A percentile compares a stretch with the other conserved stretches of the same genome.
Evolutionary conservation across 2,797 vertebrate species (phyloP).

Genomic region (Emys orbicularis): DNA sequence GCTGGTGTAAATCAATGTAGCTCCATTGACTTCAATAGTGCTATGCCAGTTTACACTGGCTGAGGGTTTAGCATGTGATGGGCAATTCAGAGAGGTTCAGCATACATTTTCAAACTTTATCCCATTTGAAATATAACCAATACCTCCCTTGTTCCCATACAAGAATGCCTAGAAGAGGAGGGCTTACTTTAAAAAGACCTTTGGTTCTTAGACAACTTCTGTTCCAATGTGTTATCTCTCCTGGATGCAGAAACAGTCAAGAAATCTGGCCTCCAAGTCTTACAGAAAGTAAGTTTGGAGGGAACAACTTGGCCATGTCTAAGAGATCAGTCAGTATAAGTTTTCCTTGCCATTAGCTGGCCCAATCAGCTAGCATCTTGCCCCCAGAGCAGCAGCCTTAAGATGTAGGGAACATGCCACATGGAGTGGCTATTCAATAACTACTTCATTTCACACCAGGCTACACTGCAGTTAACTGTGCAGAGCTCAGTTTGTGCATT

Average conservation of each 20-base stretch:
- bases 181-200: background rate
- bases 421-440: background rate
- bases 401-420: background rate
- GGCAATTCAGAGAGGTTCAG: background rate
- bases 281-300: background rate
- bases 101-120: rapidly evolving
- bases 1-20: background rate
- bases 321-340: background rate
- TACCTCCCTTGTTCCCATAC: background rate
- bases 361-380: background rate
- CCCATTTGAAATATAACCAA: background rate
- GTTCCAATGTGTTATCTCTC: background rate
- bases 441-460: background rate
- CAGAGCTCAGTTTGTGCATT: background rate
- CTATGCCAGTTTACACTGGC: background rate
- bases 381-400: background rate
- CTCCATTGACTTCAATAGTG: rapidly evolving
- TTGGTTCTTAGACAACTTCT: background rate
- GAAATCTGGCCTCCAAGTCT: background rate
- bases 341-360: background rate
- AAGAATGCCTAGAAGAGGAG: background rate
- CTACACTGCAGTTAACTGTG: background rate
- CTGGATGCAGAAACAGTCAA: background rate
- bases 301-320: background rate
- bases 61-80: background rate